Conservation (phyloP, 2,888 invertebrate genomes). For the Phytoseiulus persimilis region DNA sequence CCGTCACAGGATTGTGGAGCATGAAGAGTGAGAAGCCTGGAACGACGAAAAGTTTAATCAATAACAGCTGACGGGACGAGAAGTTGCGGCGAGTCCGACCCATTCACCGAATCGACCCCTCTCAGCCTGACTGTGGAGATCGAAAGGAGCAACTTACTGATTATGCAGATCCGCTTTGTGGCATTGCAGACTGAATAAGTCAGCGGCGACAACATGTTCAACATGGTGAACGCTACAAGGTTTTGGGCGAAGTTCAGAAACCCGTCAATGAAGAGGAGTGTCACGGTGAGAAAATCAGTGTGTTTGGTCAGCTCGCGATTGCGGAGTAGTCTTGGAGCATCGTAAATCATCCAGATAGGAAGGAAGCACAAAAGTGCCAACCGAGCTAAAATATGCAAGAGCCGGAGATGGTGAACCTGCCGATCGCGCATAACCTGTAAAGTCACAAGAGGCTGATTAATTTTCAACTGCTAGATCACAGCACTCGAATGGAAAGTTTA, state of each 20-base stretch:
- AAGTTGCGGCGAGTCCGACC: too few species aligned
- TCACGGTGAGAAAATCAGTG: constrained; percentile 32
- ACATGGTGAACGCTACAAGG: constrained; percentile 82
- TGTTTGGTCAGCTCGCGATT: constrained; percentile 38
- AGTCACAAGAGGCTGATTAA: constrained; percentile 13
- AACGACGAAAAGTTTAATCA: not conserved
- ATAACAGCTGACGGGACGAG: too few species aligned
- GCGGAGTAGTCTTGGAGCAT: constrained; percentile 49
- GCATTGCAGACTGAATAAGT: constrained; percentile 92
- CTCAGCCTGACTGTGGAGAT: not conserved
- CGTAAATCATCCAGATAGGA: constrained; percentile 71
- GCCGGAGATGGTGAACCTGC: constrained; percentile 75
- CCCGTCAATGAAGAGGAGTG: constrained; percentile 67
- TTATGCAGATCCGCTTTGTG: constrained; percentile 84
- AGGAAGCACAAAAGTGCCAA: constrained; percentile 69
- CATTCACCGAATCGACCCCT: too few species aligned
- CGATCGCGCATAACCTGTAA: constrained; percentile 70
- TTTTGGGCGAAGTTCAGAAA: constrained; percentile 88
- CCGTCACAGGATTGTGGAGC: constrained; percentile 81
- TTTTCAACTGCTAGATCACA: not conserved
- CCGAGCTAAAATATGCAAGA: constrained; percentile 69
- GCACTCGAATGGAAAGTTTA: too few species aligned
- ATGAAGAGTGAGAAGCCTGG: constrained; percentile 64
- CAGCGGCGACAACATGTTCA: constrained; percentile 78
- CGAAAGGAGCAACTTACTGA: constrained; percentile 55